Base-by-base conservation (phyloP, 2,888 invertebrate species). In the Adela reaumurella region DNA sequence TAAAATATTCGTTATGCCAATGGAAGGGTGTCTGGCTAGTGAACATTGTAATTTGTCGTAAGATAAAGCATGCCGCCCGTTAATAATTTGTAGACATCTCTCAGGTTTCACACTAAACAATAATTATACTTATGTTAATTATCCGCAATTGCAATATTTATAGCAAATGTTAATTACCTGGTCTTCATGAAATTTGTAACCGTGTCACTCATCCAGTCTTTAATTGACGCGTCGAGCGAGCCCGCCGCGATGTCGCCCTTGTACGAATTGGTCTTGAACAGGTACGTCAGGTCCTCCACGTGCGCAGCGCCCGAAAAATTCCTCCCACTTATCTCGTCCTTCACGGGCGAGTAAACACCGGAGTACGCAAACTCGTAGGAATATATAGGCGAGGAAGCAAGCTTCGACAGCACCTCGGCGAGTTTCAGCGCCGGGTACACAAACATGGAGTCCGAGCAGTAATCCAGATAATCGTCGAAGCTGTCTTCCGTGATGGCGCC, bases 271-370 rank as follows among this genome's bases (percentile, higher is more conserved):
- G 62, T 59, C 46, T 61, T 62, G 53, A 85, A 83, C 10, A 83
- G 57, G 53, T 82, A 83, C 1, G 81, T 81, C 59, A 83, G 56
- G 59, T 85, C 85, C 56, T 85, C 84, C 1, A 81, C 71, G 52
- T 85, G 85, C n/a, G 76, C 81, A 3, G 81, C 82, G 8, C 84
- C 84, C 1, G 66, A 62, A 42, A 74, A 67, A 1, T 67, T 60
- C 17, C 74, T 60, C 2, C 66, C 66, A 55, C 67, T 53, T 50
- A 66, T 65, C 6, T 54, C 57, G 35, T 74, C 62, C 56, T 80
- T 79, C 46, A 82, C 66, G 1, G 77, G 62, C 24, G 80, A 81
- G 50, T 70, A 57, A 6, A 72, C 66, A 1, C 80, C 72, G 20
- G 78, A 68, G 51, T 79, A 84, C 5, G 74, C 64, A 56, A 83